These are phyloP conservation scores for Garra rufa DNA, from an alignment of 2,113 vertebrate genomes.

Conservation along the genomic window DNA sequence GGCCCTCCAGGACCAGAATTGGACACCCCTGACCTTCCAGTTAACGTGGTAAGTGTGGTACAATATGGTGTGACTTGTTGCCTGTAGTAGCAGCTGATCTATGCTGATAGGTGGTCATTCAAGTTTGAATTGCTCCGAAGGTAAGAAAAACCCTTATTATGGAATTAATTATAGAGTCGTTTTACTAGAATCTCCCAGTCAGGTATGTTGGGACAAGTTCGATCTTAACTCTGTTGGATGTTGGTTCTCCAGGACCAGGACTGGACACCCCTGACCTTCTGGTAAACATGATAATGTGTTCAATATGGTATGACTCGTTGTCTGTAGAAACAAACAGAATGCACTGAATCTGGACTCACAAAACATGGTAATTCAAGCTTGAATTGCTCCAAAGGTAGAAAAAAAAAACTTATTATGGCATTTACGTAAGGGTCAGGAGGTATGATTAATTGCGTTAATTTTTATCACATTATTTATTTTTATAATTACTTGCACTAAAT, in stretches of 20 bases:
- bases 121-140: background rate
- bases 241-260: too few species aligned
- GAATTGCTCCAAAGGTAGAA: background rate
- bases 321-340: background rate
- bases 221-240: too few species aligned
- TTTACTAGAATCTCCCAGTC: too few species aligned
- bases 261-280: too few species aligned
- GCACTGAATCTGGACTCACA: background rate
- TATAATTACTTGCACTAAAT: slow-evolving; percentile 8
- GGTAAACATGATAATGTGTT: too few species aligned
- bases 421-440: background rate
- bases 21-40: too few species aligned
- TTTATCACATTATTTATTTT: background rate
- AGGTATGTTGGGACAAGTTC: too few species aligned
- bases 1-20: too few species aligned
- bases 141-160: background rate
- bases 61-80: background rate
- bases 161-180: background rate
- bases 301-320: too few species aligned
- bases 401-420: background rate
- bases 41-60: background rate
- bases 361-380: background rate
- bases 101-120: background rate
- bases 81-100: background rate
- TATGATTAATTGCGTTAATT: background rate